Evolutionary conservation across 2,113 vertebrate genomes (phyloP), one percentile per base, ranked within the genome.

Genomic region (Rhizomys pruinosus): DNA sequence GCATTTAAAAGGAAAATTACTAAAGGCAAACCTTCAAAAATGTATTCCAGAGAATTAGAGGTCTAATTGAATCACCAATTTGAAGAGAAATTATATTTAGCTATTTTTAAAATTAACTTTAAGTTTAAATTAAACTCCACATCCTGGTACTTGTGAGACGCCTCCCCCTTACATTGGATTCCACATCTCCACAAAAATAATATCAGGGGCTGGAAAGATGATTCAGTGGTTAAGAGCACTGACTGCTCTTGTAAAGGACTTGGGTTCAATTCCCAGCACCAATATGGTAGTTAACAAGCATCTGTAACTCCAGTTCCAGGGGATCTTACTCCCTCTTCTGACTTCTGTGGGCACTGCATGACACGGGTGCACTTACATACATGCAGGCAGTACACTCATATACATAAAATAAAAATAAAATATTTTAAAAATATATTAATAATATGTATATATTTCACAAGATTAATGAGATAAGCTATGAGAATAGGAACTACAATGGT

Each of bases 31-130:
- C 4, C 39, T 92, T 93, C 17, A 39, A 90, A 74, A 37, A 34
- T 5, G 7, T 20, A 34, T 68, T 72, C 84, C 19, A 86, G 87
- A 15, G 79, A 81, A 76, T 15, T 34, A 13, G 55, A 66, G 59
- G 79, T 42, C 22, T 84, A 6, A 69, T 66, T 80, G 3, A 39
- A 80, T 55, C 4, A 52, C 44, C 29, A 11, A 79, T n/a, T 20
- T 27, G 22, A 79, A 42, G 7, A 29, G 74, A 76, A 73, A 63
- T 47, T 86, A 23, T 86, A 27, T 89, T 91, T 89, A 78, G 32
- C 13, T 86, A 25, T 63, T 74, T 74, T 92, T 87, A 15, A 20
- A 92, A 92, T 79, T 66, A 87, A 25, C 13, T 22, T 89, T 39
- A 84, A 81, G 10, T 22, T n/a, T 47, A 37, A 81, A 59, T 93